Conservation (phyloP, 2,113 vertebrate genomes). For the Serilophus lunatus region DNA sequence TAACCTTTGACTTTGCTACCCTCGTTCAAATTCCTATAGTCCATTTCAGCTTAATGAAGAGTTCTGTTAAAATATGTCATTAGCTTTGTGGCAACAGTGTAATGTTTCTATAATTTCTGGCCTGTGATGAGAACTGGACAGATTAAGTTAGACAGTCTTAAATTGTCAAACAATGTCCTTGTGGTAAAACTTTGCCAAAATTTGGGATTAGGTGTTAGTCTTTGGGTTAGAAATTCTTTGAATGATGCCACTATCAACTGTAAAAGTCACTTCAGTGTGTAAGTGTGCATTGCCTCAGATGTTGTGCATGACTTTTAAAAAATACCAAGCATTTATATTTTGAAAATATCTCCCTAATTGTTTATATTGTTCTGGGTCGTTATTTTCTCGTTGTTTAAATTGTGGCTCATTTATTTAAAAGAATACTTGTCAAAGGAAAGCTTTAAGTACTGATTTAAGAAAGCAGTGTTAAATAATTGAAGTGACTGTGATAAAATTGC, state of each 20-base stretch:
- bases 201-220: background rate
- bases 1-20: background rate
- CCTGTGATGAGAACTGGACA: background rate
- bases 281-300: background rate
- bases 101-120: background rate
- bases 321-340: constrained; percentile 47
- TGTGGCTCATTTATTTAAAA: constrained; percentile 77
- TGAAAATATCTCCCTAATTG: constrained; percentile 65
- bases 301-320: constrained; percentile 29
- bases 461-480: constrained; percentile 83
- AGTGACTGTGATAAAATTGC: constrained; percentile 83
- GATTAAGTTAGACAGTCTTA: background rate
- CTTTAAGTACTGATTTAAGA: constrained; percentile 80
- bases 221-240: background rate
- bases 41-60: background rate
- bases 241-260: background rate
- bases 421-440: constrained; percentile 78
- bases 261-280: background rate
- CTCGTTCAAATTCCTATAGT: background rate
- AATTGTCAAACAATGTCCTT: background rate
- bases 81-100: background rate
- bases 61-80: background rate
- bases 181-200: background rate
- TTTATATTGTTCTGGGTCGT: constrained; percentile 58
- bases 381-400: constrained; percentile 75